phyloP scores from a whole-genome alignment of 2,113 vertebrate genomes.

The Lipotes vexillifer region DNA sequence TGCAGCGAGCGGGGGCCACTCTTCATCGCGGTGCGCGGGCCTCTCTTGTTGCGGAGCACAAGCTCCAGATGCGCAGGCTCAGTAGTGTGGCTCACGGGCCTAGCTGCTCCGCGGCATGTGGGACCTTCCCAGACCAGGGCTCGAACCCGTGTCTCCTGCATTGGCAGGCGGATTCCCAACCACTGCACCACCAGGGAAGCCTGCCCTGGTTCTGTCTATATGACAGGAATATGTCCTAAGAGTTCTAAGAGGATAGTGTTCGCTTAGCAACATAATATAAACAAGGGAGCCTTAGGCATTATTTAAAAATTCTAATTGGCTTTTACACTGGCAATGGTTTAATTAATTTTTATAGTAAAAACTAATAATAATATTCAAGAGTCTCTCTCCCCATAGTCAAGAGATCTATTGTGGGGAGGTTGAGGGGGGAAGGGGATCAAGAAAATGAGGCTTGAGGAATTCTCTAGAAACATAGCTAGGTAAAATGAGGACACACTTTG shows the following conservation, averaged over 20 bases:
- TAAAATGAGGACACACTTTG: not conserved
- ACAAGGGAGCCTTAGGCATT: not conserved
- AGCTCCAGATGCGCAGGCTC: too few relatives aligned
- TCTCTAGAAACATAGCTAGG: not conserved
- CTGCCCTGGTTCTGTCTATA: not conserved
- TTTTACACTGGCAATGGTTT: conserved; percentile 5
- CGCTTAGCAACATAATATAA: conserved; percentile 30
- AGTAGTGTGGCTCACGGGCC: too few relatives aligned
- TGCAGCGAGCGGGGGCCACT: too few relatives aligned
- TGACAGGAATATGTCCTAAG: not conserved
- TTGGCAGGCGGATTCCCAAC: too few relatives aligned
- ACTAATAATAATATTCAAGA: not conserved
- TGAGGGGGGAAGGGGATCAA: not conserved
- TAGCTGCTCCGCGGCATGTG: too few relatives aligned
- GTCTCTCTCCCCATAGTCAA: not conserved
- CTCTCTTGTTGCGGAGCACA: too few relatives aligned
- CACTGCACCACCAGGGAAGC: too few relatives aligned
- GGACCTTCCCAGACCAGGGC: too few relatives aligned
- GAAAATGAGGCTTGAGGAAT: not conserved
- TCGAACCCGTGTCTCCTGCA: too few relatives aligned
- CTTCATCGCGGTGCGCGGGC: too few relatives aligned
- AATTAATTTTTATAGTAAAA: not conserved
- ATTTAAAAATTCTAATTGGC: not conserved
- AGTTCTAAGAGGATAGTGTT: not conserved
- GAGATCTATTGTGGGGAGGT: not conserved